Evolutionary conservation across 2,888 invertebrate genomes (phyloP), one percentile per base, ranked within the genome.

Genomic region (Eupsilia transversa): DNA sequence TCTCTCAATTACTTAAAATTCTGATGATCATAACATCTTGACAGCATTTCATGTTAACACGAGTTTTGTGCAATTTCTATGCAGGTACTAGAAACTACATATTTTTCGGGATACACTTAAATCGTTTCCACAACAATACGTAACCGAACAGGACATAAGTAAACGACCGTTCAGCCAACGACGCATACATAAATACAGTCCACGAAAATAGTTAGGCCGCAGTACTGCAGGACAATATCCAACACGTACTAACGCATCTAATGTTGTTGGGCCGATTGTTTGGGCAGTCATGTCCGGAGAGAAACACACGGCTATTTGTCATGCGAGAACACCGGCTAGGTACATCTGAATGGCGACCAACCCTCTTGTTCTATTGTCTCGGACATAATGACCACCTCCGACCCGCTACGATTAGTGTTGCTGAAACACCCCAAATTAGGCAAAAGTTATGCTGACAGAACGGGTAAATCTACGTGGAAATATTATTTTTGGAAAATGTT

Each of bases 281-380:
- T 89, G 87, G 88, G 87, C 84, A 86, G 87, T 84, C 89, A 84
- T 90, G 90, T 90, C 90, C 91, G 87, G 86, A 77, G 87, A 87
- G 89, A 86, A 90, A 89, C 89, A 92, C 88, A 88, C 85, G 77
- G 88, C 90, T 91, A 93, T 94, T 93, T 93, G 92, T 94, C 94
- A 93, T 91, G 86, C 83, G 88, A 88, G 86, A 87, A 90, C 89
- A 85, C 86, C 76, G 86, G 84, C 83, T 82, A 82, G 86, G 84
- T 77, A 88, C 88, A 87, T 88, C 87, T 92, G 91, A 92, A 93
- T 91, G 89, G 90, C 83, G 88, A 75, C 84, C 87, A 82, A 35
- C 83, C 87, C 87, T 87, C 90, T 89, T 90, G 89, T 84, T 82
- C 91, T 83, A 91, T 93, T 93, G 91, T 92, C 89, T 89, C 83